Evolutionary conservation across 2,888 invertebrate species (phyloP), one percentile per base, ranked within the genome.

Genomic region (Hemithea aestivaria): DNA sequence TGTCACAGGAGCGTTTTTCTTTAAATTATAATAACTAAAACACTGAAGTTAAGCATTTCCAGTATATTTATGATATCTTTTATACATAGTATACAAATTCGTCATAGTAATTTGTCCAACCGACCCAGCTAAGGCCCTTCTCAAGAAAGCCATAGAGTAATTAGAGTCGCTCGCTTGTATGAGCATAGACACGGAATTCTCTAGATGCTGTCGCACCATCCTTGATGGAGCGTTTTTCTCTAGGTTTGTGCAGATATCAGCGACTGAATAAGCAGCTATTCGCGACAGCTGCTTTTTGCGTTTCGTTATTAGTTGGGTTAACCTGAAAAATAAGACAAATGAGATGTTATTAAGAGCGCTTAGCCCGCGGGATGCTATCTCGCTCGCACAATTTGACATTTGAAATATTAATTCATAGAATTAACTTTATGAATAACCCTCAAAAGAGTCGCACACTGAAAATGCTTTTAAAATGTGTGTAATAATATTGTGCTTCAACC

Each of bases 61-160:
- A 30, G 76, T 77, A 63, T 87, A 87, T 45, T 88, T 88, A 67
- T 87, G 82, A 38, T 87, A 87, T 32, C 81, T 69, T 34, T 84
- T 87, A 52, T 87, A 87, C 68, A 73, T 73, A 7, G 73, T 68
- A 38, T 84, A 82, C 55, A 87, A 56, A 27, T 83, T 80, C 0
- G 72, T 72, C 62, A 87, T 64, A 0, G 87, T 82, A 53, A 71
- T 73, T 29, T 87, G 82, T 0, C 87, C 84, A 0, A 78, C 53
- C 0, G 66, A 46, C 0, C 80, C 80, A 0, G 81, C 83, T 1
- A 87, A 35, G 0, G 78, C 75, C 1, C 87, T 50, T 27, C 76
- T 70, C 1, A 88, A 41, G 58, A 87, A 88, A 0, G 84, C 73
- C 65, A 81, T 71, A 1, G 84, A 70, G 42, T 84, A 75, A 0